Base-by-base conservation (phyloP, 2,113 vertebrate species). In the Crypturellus undulatus region DNA sequence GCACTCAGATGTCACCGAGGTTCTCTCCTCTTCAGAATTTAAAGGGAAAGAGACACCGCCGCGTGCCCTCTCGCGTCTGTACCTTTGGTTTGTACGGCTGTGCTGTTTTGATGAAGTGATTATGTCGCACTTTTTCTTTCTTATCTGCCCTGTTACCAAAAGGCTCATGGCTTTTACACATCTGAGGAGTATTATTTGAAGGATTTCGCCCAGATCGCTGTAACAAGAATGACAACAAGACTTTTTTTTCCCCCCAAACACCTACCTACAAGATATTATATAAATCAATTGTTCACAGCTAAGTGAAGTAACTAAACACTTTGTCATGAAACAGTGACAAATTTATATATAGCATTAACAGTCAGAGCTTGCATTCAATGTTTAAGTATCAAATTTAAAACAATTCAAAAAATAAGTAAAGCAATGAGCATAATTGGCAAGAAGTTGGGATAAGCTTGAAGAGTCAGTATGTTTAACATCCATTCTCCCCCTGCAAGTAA, bases 61-160 rank as follows among this genome's bases (percentile, higher is more conserved):
- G 0, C 1, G 8, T 0, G 68, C 67, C 59, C 42, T 58, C 19
- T 34, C 58, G 45, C 15, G 38, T 40, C 91, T 40, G 21, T 97
- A 99, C 99, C 98, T 99, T 99, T 96, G 99, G 99, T 98, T 99
- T 99, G 97, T 99, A 99, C 0, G 99, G 99, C 97, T 99, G 99
- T 2, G 99, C 99, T 51, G 99, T 99, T 97, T 99, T 99, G 96
- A 99, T 99, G 97, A 99, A 99, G 96, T 99, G 99, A 97, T 99
- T 99, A 95, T 99, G 99, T 79, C 99, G 98, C 59, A 98, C 99
- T 96, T 99, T 99, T 96, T 99, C 99, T 85, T 99, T 99, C 97
- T 99, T 99, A 96, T 99, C 99, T 64, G 99, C 99, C 94, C 99
- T 98, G 92, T 98, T 99, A 91, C 98, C 99, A 96, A 99, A 99